Conservation (phyloP, 2,113 vertebrate genomes). For the Herpailurus yagouaroundi region DNA sequence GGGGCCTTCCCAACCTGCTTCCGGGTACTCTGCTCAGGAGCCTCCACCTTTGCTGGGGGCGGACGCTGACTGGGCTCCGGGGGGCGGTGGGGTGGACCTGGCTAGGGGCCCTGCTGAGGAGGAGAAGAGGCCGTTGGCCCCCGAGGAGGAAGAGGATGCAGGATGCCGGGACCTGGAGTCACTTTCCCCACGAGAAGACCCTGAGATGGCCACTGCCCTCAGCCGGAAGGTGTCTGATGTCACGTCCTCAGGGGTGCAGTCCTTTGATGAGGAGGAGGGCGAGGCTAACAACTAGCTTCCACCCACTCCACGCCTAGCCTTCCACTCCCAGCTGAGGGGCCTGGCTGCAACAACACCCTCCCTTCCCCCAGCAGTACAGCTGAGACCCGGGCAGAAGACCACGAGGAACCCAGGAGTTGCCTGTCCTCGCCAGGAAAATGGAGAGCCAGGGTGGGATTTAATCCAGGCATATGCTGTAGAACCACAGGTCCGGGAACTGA, state of each 20-base stretch:
- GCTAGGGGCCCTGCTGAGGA: conserved; percentile 89
- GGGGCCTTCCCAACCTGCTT: conserved; percentile 90
- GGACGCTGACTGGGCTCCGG: conserved; percentile 72
- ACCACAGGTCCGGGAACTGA: not conserved
- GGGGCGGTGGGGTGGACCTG: conserved; percentile 78
- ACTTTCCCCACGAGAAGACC: conserved; percentile 92
- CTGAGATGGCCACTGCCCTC: conserved; percentile 89
- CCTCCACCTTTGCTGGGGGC: conserved; percentile 61
- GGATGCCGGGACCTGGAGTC: conserved; percentile 95
- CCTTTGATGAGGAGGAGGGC: conserved; percentile 93
- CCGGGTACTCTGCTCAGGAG: conserved; percentile 73
- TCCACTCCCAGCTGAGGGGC: conserved; percentile 42
- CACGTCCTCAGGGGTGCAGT: conserved; percentile 92
- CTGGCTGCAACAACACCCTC: conserved; percentile 39
- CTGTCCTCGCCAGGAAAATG: not conserved
- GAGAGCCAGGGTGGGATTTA: not conserved
- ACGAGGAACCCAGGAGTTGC: not conserved
- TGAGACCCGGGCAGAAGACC: conserved; percentile 14
- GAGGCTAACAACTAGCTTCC: conserved; percentile 89
- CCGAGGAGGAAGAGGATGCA: conserved; percentile 92
- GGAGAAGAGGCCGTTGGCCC: conserved; percentile 87
- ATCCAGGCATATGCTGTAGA: not conserved
- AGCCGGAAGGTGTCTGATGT: conserved; percentile 95
- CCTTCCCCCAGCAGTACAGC: conserved; percentile 54
- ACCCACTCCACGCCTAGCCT: not conserved